These are phyloP conservation scores for Alethe castanea DNA, from an alignment of 2,113 vertebrate genomes.

Conservation along the genomic window DNA sequence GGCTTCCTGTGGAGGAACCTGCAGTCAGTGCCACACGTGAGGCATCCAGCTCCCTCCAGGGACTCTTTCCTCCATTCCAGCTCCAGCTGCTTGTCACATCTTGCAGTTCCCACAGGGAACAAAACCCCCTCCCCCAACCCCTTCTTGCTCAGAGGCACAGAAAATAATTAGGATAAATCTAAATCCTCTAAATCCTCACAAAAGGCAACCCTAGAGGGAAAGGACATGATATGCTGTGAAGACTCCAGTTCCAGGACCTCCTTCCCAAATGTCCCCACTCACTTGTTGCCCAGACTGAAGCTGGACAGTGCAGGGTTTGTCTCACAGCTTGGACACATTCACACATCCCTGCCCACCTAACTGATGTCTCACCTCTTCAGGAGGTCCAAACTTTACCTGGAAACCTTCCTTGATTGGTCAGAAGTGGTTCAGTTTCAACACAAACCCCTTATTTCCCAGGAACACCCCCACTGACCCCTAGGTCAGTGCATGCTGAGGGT, in stretches of 20 bases:
- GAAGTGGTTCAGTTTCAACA: neutral
- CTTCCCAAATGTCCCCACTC: neutral
- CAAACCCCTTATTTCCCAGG: neutral
- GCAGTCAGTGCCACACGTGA: neutral
- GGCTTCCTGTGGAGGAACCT: conserved; percentile 11
- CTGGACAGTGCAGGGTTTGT: no score
- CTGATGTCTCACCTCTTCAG: neutral
- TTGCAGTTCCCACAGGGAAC: neutral
- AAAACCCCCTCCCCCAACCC: neutral
- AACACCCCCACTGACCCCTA: fast-evolving
- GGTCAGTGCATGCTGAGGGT: neutral
- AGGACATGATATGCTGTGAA: fast-evolving
- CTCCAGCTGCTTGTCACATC: neutral
- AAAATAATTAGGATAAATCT: neutral
- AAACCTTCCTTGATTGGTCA: neutral
- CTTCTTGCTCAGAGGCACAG: neutral
- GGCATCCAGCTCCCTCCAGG: neutral
- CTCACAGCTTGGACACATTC: neutral
- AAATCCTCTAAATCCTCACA: fast-evolving
- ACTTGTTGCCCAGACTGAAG: fast-evolving
- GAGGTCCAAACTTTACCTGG: no score
- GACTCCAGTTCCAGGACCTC: neutral
- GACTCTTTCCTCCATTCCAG: neutral
- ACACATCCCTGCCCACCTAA: neutral
- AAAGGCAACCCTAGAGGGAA: neutral